These are phyloP conservation scores for Drosophila sucinea DNA, from an alignment of 1,140 invertebrate genomes.

Conservation along the genomic window DNA sequence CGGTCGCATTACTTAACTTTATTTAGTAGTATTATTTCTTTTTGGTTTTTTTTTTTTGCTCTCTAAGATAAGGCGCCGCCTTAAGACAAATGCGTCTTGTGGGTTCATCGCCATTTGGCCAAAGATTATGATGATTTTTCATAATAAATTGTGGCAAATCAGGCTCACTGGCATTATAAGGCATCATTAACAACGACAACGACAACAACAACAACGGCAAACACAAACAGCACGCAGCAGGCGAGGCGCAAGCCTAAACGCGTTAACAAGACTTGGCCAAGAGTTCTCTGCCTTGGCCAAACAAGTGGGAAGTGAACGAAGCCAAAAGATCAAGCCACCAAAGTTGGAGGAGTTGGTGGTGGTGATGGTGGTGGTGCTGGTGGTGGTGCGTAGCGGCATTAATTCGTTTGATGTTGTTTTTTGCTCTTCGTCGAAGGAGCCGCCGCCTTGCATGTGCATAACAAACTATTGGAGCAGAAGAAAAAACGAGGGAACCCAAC, in stretches of 20 bases:
- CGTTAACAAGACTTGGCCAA: slow-evolving; percentile 71
- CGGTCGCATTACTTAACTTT: neutral
- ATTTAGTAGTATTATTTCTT: neutral
- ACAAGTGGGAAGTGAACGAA: slow-evolving; percentile 74
- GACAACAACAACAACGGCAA: slow-evolving; percentile 48
- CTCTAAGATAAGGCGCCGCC: slow-evolving; percentile 67
- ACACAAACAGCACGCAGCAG: slow-evolving; percentile 31
- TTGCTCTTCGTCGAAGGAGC: slow-evolving; percentile 4
- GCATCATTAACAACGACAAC: slow-evolving; percentile 78
- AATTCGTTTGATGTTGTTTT: slow-evolving; percentile 4
- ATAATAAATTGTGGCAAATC: slow-evolving; percentile 82
- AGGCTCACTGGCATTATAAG: slow-evolving; percentile 80
- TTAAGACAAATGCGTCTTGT: slow-evolving; percentile 81
- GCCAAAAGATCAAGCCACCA: slow-evolving; percentile 78
- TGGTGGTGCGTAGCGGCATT: slow-evolving; percentile 43
- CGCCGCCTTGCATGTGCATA: slow-evolving; percentile 54
- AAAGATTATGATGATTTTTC: slow-evolving; percentile 78
- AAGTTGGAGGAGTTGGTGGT: slow-evolving; percentile 60
- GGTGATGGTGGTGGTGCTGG: slow-evolving; percentile 10
- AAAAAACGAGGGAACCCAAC: slow-evolving; percentile 58
- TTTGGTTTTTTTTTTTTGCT: slow-evolving; percentile 2
- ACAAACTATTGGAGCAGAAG: slow-evolving; percentile 78
- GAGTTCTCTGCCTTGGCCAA: slow-evolving; percentile 39
- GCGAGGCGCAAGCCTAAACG: slow-evolving; percentile 74
- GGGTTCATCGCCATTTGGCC: slow-evolving; percentile 65